phyloP scores from a whole-genome alignment of 2,888 invertebrate species.

The Aspidapion aeneum region DNA sequence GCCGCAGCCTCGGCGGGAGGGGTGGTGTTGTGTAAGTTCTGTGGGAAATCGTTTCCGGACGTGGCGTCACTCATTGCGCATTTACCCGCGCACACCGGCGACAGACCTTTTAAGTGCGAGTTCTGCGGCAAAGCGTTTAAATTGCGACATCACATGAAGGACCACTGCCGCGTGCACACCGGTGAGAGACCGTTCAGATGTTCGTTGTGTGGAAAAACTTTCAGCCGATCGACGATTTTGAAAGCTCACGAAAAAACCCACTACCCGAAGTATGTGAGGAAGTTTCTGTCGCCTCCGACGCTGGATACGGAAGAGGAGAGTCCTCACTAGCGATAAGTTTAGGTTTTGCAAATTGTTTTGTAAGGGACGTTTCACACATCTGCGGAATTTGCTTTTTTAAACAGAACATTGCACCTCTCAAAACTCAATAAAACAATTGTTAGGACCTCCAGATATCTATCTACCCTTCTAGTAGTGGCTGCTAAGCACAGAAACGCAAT shows the following conservation, averaged over 20 bases:
- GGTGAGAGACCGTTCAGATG: slow-evolving; percentile 89
- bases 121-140: slow-evolving; percentile 94
- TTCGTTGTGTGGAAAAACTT: slow-evolving; percentile 85
- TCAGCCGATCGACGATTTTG: slow-evolving; percentile 84
- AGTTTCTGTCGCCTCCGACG: slow-evolving; percentile 83
- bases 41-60: slow-evolving; percentile 89
- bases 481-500: too few species aligned
- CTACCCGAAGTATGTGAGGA: slow-evolving; percentile 87
- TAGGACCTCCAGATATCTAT: too few species aligned
- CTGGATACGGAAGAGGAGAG: slow-evolving; percentile 78
- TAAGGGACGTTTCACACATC: too few species aligned
- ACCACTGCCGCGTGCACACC: slow-evolving; percentile 90
- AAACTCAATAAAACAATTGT: too few species aligned
- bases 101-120: slow-evolving; percentile 89
- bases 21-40: slow-evolving; percentile 87
- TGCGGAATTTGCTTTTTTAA: too few species aligned
- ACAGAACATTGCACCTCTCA: too few species aligned
- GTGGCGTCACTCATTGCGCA: slow-evolving; percentile 84
- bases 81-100: slow-evolving; percentile 85
- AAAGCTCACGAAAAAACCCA: slow-evolving; percentile 93
- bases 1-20: slow-evolving; percentile 59
- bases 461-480: too few species aligned
- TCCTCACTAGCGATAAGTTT: slow-evolving; percentile 58
- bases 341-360: too few species aligned
- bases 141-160: slow-evolving; percentile 90